phyloP scores from a whole-genome alignment of 2,797 vertebrate species.

The Oreortyx pictus region DNA sequence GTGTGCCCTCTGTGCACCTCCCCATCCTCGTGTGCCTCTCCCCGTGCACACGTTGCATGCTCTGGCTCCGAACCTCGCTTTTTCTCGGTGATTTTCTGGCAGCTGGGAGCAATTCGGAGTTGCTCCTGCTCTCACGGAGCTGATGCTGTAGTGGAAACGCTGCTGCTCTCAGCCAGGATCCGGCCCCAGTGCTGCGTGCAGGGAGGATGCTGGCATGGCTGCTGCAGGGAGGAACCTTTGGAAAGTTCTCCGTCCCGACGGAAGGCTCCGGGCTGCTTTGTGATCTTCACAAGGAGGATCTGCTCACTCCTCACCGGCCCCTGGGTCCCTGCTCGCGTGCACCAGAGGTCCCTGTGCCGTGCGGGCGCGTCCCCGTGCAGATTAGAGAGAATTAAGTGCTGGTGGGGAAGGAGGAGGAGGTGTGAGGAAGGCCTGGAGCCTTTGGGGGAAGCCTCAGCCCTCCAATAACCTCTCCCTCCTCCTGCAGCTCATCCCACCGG shows the following conservation, averaged over 20 bases:
- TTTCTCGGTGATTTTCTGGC: not conserved
- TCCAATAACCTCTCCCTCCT: not conserved
- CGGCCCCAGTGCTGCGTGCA: not conserved
- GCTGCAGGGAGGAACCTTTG: conserved; percentile 8
- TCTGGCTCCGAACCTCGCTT: too few species aligned
- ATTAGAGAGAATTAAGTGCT: not conserved
- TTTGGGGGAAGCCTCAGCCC: not conserved
- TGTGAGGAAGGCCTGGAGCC: not conserved
- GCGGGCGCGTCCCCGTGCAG: not conserved
- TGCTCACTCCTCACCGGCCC: not conserved
- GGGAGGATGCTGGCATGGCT: not conserved
- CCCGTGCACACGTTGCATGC: not conserved
- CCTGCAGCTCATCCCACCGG: rapidly evolving
- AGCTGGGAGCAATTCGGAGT: not conserved
- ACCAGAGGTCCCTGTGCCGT: not conserved
- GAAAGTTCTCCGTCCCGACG: not conserved
- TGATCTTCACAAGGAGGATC: not conserved
- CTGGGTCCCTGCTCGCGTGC: not conserved
- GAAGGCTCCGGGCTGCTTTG: not conserved
- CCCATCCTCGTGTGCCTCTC: not conserved
- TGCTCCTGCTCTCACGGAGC: not conserved
- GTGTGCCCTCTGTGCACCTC: not conserved
- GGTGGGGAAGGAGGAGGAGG: not conserved
- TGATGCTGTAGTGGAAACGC: not conserved
- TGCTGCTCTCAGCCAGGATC: not conserved